These are phyloP conservation scores for Neuroscelio doddi DNA, from an alignment of 2,888 invertebrate genomes.

Conservation along the genomic window DNA sequence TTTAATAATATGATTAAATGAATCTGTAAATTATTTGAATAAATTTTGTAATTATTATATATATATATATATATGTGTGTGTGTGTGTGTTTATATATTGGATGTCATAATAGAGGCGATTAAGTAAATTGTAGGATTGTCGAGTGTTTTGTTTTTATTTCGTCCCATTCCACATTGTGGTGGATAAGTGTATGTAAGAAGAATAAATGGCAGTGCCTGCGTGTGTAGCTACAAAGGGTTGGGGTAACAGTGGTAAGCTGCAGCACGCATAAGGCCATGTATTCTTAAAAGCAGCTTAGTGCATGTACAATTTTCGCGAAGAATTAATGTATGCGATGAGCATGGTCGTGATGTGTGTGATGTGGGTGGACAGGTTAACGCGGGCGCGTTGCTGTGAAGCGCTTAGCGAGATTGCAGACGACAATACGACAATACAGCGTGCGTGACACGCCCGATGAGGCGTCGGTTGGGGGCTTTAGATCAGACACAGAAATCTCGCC, in stretches of 20 bases:
- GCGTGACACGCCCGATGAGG: conserved; percentile 70
- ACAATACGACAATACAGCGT: conserved; percentile 70
- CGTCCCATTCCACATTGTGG: conserved; percentile 5
- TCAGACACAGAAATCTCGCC: conserved; percentile 70
- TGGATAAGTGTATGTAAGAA: conserved; percentile 22
- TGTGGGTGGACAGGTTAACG: conserved; percentile 68
- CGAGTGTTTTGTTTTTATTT: conserved; percentile 23
- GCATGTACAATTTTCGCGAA: conserved; percentile 29
- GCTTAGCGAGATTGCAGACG: conserved; percentile 72
- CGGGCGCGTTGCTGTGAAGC: conserved; percentile 64
- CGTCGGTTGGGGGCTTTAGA: conserved; percentile 54
- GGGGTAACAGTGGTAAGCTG: conserved; percentile 9
- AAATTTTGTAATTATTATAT: too few species aligned
- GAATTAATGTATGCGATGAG: conserved; percentile 29
- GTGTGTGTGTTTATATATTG: conserved; percentile 7
- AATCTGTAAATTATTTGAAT: too few species aligned
- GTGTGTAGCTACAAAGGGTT: conserved; percentile 25
- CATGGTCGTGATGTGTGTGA: conserved; percentile 49
- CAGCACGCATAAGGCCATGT: conserved; percentile 24
- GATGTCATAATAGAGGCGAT: neutral
- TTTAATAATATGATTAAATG: too few species aligned
- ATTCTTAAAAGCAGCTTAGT: conserved; percentile 17
- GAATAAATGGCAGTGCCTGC: conserved; percentile 33
- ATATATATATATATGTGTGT: too few species aligned
- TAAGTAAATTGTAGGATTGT: conserved; percentile 13